Evolutionary conservation across 2,888 invertebrate genomes (phyloP).

Genomic region (Dynastes tityus): DNA sequence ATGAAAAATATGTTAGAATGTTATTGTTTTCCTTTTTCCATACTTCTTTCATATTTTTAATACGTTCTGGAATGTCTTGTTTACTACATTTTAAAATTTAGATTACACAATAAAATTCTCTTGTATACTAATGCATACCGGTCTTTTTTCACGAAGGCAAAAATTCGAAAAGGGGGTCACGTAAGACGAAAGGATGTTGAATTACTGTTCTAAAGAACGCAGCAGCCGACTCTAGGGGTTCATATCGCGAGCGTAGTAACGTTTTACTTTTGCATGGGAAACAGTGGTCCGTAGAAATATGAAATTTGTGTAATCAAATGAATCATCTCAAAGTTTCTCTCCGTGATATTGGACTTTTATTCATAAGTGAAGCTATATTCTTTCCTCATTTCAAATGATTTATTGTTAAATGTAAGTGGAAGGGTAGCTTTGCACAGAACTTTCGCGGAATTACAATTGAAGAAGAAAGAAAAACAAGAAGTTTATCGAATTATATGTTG

Average conservation of each 20-base stretch:
- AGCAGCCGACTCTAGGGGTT: neutral
- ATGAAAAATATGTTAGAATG: no score
- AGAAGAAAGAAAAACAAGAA: neutral
- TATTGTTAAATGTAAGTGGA: conserved; percentile 11
- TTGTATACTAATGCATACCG: no score
- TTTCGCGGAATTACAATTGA: neutral
- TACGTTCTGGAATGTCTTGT: no score
- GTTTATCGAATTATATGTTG: neutral
- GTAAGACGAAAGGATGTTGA: conserved; percentile 13
- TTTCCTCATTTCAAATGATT: conserved; percentile 30
- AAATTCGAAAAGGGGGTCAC: conserved; percentile 11
- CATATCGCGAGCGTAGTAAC: neutral
- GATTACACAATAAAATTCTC: no score
- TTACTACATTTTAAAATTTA: no score
- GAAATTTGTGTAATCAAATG: conserved; percentile 42
- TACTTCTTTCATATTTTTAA: no score
- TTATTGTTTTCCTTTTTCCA: no score
- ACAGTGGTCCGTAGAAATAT: conserved; percentile 26
- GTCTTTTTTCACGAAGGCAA: neutral
- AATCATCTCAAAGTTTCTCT: conserved; percentile 37
- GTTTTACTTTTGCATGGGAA: conserved; percentile 20
- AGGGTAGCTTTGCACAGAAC: neutral
- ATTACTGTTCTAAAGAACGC: neutral
- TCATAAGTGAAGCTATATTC: conserved; percentile 37
- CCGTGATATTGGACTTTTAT: conserved; percentile 42